Evolutionary conservation across 2,888 invertebrate species (phyloP), one percentile per base, ranked within the genome.

Genomic region (Megalurothrips usitatus): DNA sequence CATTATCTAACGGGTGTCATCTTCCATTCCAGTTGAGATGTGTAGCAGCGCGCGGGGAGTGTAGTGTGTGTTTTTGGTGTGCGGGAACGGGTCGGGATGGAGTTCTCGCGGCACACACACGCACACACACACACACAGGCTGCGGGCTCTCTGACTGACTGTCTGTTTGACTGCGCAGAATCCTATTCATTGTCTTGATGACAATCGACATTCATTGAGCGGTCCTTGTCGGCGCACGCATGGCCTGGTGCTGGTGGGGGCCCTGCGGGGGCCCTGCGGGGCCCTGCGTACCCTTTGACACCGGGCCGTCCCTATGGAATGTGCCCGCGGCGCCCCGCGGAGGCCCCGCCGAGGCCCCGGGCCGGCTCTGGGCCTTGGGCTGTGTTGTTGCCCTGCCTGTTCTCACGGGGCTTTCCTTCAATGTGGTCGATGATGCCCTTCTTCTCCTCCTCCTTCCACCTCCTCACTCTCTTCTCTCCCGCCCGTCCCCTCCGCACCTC

Each of bases 221-320:
- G 52, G 14, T 52, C 52, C 19, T 52, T 52, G 52, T 17, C 14
- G 58, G 19, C 34, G 34, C 34, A 43, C 34, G 34, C 34, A 43
- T 43, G 34, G 34, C 3, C 34, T 43, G 34, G 34, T 2, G 3
- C 34, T 2, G 34, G 34, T 6, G 6, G 2, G 34, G 34, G 34
- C 34, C 58, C 10, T 4, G 68, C 68, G 26, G 23, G 58, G 58
- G 58, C 19, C 19, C 58, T 17, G 58, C 52, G 58, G 17, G 58
- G 68, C 68, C 58, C 68, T 75, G 58, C 26, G 68, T 75, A 75
- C 68, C 68, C 68, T 75, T 75, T 75, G 68, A 75, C 68, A 75
- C 68, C 68, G 26, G 68, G 68, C 68, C 11, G 68, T 19, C 68
- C 58, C 34, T 4, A 12, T 75, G 68, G 68, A 75, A 75, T 75